These are phyloP conservation scores for Simalia tracyae DNA, from an alignment of 2,797 vertebrate species.

Conservation along the genomic window DNA sequence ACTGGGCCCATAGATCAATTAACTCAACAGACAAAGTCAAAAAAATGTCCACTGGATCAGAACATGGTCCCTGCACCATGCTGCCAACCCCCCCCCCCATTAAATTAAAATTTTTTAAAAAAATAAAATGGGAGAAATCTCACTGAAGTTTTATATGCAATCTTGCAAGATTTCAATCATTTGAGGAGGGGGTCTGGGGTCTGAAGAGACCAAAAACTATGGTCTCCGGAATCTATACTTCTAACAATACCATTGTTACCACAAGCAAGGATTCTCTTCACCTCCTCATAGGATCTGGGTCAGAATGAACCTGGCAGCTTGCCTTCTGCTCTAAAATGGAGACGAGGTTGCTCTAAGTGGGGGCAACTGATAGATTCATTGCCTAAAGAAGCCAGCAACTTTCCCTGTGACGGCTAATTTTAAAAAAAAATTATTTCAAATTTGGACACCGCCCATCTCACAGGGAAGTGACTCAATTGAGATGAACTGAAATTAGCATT, in stretches of 20 bases:
- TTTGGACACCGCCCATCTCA: too few relatives aligned
- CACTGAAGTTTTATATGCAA: too few relatives aligned
- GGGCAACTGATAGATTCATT: background rate
- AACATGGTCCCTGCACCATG: too few relatives aligned
- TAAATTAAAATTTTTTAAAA: too few relatives aligned
- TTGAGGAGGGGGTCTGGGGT: too few relatives aligned
- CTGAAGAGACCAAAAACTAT: background rate
- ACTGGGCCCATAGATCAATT: too few relatives aligned
- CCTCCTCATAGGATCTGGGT: constrained; percentile 20
- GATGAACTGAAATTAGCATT: background rate
- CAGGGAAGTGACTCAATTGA: background rate
- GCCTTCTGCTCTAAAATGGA: background rate
- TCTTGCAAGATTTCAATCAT: too few relatives aligned
- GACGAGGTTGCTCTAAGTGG: background rate
- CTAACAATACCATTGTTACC: constrained; percentile 31
- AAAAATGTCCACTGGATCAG: too few relatives aligned
- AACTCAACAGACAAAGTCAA: too few relatives aligned
- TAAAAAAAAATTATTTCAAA: too few relatives aligned
- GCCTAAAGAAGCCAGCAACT: background rate
- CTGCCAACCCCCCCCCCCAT: too few relatives aligned
- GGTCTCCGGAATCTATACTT: background rate
- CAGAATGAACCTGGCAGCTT: constrained; percentile 29
- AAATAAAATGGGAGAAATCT: too few relatives aligned
- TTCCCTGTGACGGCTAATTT: background rate
- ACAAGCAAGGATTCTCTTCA: constrained; percentile 1